Evolutionary conservation across 2,888 invertebrate species (phyloP), one percentile per base, ranked within the genome.

Genomic region (Xiphydria camelus): DNA sequence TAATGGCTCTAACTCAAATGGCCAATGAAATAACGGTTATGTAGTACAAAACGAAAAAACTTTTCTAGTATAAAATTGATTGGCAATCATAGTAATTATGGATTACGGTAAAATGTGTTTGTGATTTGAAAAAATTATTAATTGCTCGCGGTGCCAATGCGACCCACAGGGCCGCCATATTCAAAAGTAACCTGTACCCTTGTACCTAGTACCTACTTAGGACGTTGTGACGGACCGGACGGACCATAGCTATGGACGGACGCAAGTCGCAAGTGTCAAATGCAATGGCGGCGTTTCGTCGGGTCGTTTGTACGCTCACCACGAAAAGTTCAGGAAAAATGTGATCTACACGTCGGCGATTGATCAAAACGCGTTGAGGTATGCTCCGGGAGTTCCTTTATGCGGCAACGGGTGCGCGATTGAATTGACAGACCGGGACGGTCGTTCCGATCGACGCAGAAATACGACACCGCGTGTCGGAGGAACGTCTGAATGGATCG

Each of bases 201-300:
- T n/a, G n/a, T n/a, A n/a, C n/a, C n/a, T n/a, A n/a, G n/a, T n/a
- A n/a, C n/a, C n/a, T n/a, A n/a, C n/a, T n/a, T 55, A 50, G 53
- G 49, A 55, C 41, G 53, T 41, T 41, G 48, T 51, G 48, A 59
- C 40, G 42, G 50, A 55, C 56, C n/a, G n/a, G n/a, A 46, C 50
- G 45, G 48, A 56, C 48, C 52, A 55, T 43, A 47, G 36, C 31
- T n/a, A 31, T 5, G 5, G 5, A n/a, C 10, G 22, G 19, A 23
- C 33, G 45, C 33, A 41, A 23, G 22, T 45, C 33, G 25, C 25
- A 34, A 41, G 39, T 20, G 17, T 12, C 49, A 60, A 59, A 59
- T 52, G 58, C 65, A 68, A 68, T 68, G 67, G 67, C 67, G 65
- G 57, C 58, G 53, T 53, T 48, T 57, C 55, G 51, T 56, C 46